phyloP scores from a whole-genome alignment of 2,888 invertebrate species.

The Synanthedon andrenaeformis region DNA sequence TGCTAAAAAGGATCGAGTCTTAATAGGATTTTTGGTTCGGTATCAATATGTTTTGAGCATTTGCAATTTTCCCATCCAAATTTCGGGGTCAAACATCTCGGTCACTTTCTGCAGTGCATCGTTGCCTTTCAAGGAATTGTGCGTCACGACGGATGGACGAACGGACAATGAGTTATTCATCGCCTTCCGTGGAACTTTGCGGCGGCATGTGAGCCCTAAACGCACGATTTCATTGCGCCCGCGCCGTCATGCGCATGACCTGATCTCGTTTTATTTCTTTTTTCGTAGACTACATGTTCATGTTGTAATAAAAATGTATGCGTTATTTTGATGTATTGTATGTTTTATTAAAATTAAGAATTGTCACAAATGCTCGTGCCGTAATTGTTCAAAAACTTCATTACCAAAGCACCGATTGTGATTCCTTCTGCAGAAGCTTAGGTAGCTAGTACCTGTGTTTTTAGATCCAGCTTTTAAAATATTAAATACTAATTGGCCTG shows the following conservation, averaged over 20 bases:
- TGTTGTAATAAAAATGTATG: neutral
- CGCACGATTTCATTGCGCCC: constrained; percentile 55
- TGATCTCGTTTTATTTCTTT: constrained; percentile 40
- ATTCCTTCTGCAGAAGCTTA: no score
- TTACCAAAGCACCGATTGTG: no score
- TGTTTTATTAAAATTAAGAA: neutral
- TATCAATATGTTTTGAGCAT: no score
- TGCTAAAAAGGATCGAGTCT: no score
- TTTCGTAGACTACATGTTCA: constrained; percentile 13
- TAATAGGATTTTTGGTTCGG: no score
- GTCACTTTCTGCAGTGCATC: constrained; percentile 50
- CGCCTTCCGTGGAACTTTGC: constrained; percentile 60
- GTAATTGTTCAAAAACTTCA: no score
- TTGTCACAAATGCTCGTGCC: neutral
- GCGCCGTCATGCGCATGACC: constrained; percentile 44
- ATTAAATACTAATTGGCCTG: no score
- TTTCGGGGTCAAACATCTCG: constrained; percentile 54
- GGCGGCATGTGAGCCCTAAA: constrained; percentile 56
- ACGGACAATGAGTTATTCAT: constrained; percentile 70
- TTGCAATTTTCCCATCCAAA: constrained; percentile 16
- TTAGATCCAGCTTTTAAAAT: no score
- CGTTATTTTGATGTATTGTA: neutral
- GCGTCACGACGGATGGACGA: constrained; percentile 64
- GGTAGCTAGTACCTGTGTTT: no score
- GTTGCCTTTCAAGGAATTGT: constrained; percentile 46